phyloP scores from a whole-genome alignment of 2,888 invertebrate genomes.

The Sesamia inferens region DNA sequence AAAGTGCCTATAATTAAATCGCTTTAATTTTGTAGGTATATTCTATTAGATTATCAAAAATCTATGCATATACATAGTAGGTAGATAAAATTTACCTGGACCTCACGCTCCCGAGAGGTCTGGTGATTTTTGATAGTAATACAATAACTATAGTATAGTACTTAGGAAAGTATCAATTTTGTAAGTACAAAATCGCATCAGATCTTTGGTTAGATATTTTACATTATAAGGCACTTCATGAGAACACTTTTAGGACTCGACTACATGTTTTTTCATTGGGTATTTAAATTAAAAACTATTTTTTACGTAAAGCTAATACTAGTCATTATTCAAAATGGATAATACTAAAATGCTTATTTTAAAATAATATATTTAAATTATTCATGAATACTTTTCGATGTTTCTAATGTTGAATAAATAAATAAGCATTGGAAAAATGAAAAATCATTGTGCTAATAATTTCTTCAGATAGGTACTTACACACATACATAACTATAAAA shows the following conservation, averaged over 20 bases:
- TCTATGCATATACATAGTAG: background rate
- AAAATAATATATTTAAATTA: conserved; percentile 22
- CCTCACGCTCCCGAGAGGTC: too few relatives aligned
- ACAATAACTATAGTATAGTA: too few relatives aligned
- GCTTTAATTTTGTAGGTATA: background rate
- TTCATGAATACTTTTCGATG: conserved; percentile 12
- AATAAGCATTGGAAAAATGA: conserved; percentile 46
- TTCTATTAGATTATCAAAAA: conserved; percentile 10
- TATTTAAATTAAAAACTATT: conserved; percentile 26
- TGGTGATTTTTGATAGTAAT: too few relatives aligned
- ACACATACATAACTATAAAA: conserved; percentile 13
- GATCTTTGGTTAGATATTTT: conserved; percentile 56
- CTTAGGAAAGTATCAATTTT: background rate
- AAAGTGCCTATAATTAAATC: background rate
- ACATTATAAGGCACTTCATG: conserved; percentile 48
- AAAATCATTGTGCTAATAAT: conserved; percentile 35
- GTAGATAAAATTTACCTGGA: background rate
- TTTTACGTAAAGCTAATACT: conserved; percentile 23
- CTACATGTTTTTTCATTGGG: conserved; percentile 42
- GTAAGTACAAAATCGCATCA: background rate
- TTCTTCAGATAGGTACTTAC: background rate
- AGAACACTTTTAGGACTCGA: conserved; percentile 53
- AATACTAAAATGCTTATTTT: conserved; percentile 59
- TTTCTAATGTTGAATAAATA: conserved; percentile 13
- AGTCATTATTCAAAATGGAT: conserved; percentile 44